These are phyloP conservation scores for Erpornis zantholeuca DNA, from an alignment of 2,113 vertebrate genomes.

Conservation along the genomic window DNA sequence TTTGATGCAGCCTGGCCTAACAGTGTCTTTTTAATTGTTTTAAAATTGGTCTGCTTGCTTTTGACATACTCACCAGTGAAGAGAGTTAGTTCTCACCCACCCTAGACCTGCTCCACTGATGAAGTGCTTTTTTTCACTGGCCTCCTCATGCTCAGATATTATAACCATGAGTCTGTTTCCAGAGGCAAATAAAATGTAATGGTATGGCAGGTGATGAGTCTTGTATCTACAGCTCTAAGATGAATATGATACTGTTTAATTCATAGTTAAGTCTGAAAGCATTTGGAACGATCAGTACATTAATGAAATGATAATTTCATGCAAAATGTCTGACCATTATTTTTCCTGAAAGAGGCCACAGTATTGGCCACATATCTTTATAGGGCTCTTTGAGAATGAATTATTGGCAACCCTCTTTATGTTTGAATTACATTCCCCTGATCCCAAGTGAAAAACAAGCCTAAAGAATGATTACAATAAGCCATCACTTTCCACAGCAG, in stretches of 20 bases:
- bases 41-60: background rate
- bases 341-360: conserved; percentile 42
- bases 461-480: conserved; percentile 45
- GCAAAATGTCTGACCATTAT: conserved; percentile 36
- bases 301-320: conserved; percentile 64
- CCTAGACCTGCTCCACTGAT: background rate
- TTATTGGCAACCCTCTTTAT: conserved; percentile 10
- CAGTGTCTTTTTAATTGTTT: background rate
- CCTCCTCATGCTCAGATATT: background rate
- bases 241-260: conserved; percentile 45
- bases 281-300: conserved; percentile 34
- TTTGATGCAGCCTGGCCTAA: background rate
- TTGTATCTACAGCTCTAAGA: conserved; percentile 48
- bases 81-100: background rate
- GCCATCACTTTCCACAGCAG: conserved; percentile 40
- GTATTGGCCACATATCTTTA: conserved; percentile 32
- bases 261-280: conserved; percentile 50
- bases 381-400: conserved; percentile 35
- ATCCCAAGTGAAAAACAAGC: conserved; percentile 49
- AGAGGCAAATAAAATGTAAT: background rate
- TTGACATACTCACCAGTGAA: background rate
- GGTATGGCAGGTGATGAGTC: background rate
- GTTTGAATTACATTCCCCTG: conserved; percentile 43
- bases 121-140: background rate
- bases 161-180: conserved; percentile 4